Percentiles rank a stretch among this genome's conserved stretches.
Conservation (phyloP, 2,888 invertebrate genomes). For the Scaptomyza caliginosa region DNA sequence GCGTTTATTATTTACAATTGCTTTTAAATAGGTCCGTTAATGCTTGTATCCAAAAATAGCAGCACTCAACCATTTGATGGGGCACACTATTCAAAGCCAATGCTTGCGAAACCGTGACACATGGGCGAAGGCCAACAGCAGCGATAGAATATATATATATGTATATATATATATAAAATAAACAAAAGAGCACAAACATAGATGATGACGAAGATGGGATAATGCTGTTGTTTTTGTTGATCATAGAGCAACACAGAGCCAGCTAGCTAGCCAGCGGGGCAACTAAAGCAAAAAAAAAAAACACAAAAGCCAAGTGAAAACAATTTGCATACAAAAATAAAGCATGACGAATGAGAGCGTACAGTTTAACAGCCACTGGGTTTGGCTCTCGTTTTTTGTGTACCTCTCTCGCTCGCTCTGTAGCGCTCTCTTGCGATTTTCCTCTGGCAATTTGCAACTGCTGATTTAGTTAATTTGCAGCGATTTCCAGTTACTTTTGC, state of each 20-base stretch:
- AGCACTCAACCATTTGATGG: slow-evolving; percentile 25
- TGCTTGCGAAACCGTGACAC: slow-evolving; percentile 73
- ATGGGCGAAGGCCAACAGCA: slow-evolving; percentile 57
- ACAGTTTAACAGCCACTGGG: slow-evolving; percentile 26
- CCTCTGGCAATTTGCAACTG: slow-evolving; percentile 35
- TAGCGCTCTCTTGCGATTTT: slow-evolving; percentile 15
- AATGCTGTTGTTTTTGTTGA: slow-evolving; percentile 12
- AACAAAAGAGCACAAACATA: slow-evolving; percentile 17
- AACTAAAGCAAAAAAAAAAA: slow-evolving; percentile 20
- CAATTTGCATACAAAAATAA: slow-evolving; percentile 31
- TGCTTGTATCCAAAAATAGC: slow-evolving; percentile 39
- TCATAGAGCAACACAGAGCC: not conserved
- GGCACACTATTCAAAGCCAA: slow-evolving; percentile 61
- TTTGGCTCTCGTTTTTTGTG: slow-evolving; percentile 7
- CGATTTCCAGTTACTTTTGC: slow-evolving; percentile 56
- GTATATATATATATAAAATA: not conserved
- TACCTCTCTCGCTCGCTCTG: not conserved
- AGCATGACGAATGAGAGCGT: slow-evolving; percentile 19
- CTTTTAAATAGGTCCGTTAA: slow-evolving; percentile 41
- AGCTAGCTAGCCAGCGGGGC: slow-evolving; percentile 2
- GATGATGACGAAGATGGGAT: slow-evolving; percentile 28
- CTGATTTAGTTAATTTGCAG: slow-evolving; percentile 60
- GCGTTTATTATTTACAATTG: slow-evolving; percentile 27
- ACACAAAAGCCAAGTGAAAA: slow-evolving; percentile 18
- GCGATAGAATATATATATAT: slow-evolving; percentile 1